phyloP scores from a whole-genome alignment of 2,113 vertebrate genomes.

The Promerops cafer region DNA sequence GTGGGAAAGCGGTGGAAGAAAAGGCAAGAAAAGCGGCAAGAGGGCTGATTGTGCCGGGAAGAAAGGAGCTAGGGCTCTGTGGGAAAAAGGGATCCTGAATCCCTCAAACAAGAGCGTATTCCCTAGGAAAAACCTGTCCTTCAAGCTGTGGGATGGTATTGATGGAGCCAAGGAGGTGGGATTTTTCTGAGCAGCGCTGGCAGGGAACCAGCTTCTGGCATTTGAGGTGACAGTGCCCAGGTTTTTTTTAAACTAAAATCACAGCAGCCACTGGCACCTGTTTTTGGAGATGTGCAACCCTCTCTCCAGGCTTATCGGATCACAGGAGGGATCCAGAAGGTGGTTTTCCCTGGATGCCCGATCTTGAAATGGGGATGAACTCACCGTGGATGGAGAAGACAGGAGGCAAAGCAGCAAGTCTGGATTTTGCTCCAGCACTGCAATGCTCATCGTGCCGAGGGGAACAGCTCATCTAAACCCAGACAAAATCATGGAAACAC shows the following conservation, averaged over 20 bases:
- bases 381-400: not conserved
- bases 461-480: not conserved
- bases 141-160: not conserved
- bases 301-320: not conserved
- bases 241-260: not conserved
- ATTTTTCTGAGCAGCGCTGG: not conserved
- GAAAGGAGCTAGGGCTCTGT: slow-evolving; percentile 7
- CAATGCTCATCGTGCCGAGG: accelerated
- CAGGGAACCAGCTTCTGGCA: not conserved
- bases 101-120: slow-evolving; percentile 8
- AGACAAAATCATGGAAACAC: not conserved
- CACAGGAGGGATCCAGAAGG: not conserved
- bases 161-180: not conserved
- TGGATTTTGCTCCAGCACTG: not conserved
- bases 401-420: not conserved
- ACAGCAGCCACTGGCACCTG: not conserved
- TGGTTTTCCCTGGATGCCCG: not conserved
- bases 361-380: not conserved
- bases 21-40: slow-evolving; percentile 27
- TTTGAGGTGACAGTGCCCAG: not conserved
- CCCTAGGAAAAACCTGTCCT: slow-evolving; percentile 1
- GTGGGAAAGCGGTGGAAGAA: slow-evolving; percentile 60
- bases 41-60: slow-evolving; percentile 26
- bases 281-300: not conserved
- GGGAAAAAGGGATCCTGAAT: slow-evolving; percentile 46